Conservation (phyloP, 64 coral and sea anemone species). For the Pocillopora damicornis region DNA sequence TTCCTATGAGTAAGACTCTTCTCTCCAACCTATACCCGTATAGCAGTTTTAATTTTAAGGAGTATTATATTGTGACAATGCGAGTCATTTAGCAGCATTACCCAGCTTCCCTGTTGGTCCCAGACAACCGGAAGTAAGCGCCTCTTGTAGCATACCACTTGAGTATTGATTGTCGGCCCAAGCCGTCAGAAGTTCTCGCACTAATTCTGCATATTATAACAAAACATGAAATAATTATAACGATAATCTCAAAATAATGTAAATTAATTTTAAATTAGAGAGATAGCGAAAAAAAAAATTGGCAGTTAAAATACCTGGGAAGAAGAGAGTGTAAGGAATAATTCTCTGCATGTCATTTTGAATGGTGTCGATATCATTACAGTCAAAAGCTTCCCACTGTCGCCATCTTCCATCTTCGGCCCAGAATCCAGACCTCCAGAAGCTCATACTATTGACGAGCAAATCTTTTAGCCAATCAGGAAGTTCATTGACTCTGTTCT, state of each 20-base stretch:
- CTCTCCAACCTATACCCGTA: no score
- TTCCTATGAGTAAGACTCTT: no score
- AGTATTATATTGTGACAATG: no score
- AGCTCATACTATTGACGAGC: conserved; percentile 83
- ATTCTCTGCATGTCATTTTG: conserved; percentile 90
- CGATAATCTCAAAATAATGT: not conserved
- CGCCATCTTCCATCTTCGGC: conserved; percentile 79
- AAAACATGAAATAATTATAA: not conserved
- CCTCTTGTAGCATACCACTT: conserved; percentile 84
- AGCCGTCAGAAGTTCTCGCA: conserved; percentile 57
- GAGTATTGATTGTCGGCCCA: conserved; percentile 84
- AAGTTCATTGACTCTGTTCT: conserved; percentile 48
- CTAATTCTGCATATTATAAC: conserved; percentile 50
- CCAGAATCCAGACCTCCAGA: conserved; percentile 91
- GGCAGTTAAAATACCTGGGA: conserved; percentile 49
- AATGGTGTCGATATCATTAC: conserved; percentile 83
- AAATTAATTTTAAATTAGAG: not conserved
- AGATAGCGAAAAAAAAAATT: no score
- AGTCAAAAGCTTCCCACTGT: conserved; percentile 92
- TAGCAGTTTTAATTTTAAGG: no score
- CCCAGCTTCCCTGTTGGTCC: conserved; percentile 82
- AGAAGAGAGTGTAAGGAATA: conserved; percentile 81
- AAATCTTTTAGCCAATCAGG: conserved; percentile 80
- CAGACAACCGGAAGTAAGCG: conserved; percentile 73
- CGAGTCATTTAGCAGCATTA: not conserved